Evolutionary conservation across 2,113 vertebrate species (phyloP).

Genomic region (Acinonyx jubatus): DNA sequence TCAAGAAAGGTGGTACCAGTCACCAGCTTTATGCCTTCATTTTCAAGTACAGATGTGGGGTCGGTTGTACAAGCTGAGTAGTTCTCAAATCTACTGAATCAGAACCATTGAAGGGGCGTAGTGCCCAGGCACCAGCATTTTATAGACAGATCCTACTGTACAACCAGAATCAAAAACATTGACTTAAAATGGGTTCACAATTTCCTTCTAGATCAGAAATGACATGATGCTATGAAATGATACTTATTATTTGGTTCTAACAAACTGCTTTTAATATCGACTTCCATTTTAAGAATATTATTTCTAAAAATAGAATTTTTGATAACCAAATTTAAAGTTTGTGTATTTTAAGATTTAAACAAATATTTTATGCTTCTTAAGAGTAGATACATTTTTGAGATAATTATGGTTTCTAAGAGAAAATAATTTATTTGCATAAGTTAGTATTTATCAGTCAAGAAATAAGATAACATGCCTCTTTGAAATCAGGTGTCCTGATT

Average conservation of each 20-base stretch:
- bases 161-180: background rate
- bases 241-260: background rate
- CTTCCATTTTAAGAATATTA: background rate
- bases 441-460: background rate
- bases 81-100: background rate
- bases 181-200: background rate
- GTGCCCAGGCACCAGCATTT: background rate
- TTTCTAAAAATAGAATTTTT: background rate
- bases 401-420: background rate
- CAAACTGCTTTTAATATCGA: background rate
- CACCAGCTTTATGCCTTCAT: background rate
- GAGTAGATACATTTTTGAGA: background rate
- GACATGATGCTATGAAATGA: background rate
- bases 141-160: background rate
- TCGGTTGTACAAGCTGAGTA: background rate
- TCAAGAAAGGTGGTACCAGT: background rate
- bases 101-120: background rate
- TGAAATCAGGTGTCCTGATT: background rate
- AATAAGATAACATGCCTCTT: background rate
- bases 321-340: background rate
- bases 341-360: constrained; percentile 63
- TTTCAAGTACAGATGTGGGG: background rate
- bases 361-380: background rate
- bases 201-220: background rate
- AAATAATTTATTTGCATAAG: background rate